Evolutionary conservation across 2,888 invertebrate genomes (phyloP).

Genomic region (Mythimna pallens): DNA sequence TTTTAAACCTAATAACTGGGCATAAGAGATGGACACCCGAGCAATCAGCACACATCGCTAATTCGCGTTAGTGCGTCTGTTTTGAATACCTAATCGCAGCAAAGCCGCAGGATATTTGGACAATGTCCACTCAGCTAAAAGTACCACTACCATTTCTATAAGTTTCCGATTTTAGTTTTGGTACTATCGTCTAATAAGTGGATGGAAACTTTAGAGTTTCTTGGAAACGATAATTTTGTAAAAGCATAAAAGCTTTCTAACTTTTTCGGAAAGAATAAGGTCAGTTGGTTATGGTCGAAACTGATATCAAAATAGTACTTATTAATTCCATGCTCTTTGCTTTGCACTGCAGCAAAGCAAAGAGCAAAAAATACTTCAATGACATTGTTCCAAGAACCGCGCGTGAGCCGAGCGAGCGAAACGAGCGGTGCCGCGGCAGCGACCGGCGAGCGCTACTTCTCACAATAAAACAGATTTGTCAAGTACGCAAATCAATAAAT

Average conservation of each 20-base stretch:
- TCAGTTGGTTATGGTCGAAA: constrained; percentile 2
- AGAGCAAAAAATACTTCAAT: neutral
- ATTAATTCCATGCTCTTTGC: neutral
- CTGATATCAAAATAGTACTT: neutral
- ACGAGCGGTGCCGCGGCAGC: no score
- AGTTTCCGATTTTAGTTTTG: constrained; percentile 49
- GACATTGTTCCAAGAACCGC: neutral
- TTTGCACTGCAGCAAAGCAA: neutral
- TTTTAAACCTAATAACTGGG: neutral
- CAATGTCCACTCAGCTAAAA: constrained; percentile 79
- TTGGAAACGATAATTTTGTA: constrained; percentile 10
- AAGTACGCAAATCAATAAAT: no score
- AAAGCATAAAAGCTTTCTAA: constrained; percentile 16
- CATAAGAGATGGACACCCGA: constrained; percentile 16
- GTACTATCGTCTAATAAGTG: constrained; percentile 16
- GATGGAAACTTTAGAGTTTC: constrained; percentile 3
- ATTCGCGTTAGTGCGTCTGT: constrained; percentile 75
- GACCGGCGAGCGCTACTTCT: no score
- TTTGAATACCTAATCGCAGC: constrained; percentile 76
- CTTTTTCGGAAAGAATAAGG: constrained; percentile 3
- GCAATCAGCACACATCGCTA: constrained; percentile 57
- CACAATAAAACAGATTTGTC: no score
- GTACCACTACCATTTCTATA: constrained; percentile 70
- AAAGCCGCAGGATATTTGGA: constrained; percentile 77
- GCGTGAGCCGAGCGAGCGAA: no score